These are phyloP conservation scores for Chelonoidis abingdonii DNA, from an alignment of 2,113 vertebrate species.

Conservation along the genomic window DNA sequence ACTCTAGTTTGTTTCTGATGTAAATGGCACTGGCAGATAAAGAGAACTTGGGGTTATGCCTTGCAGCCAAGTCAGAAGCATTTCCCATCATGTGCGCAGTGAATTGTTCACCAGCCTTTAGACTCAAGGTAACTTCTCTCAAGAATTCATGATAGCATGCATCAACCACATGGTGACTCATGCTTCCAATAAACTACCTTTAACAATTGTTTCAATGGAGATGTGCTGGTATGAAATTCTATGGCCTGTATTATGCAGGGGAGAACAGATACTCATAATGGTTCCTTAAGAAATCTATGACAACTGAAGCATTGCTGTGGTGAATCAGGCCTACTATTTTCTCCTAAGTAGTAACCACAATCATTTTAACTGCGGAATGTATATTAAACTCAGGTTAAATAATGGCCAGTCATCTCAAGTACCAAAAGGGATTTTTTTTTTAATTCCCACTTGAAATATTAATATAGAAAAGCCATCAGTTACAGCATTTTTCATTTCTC, in stretches of 20 bases:
- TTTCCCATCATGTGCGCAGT: neutral
- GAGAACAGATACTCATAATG: neutral
- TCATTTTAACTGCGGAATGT: neutral
- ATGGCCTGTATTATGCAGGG: neutral
- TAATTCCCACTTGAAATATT: neutral
- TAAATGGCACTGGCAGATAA: neutral
- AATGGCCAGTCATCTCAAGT: neutral
- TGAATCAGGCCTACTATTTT: neutral
- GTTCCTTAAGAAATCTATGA: neutral
- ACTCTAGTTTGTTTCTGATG: neutral
- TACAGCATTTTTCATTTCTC: neutral
- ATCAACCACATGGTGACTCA: neutral
- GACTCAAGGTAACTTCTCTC: neutral
- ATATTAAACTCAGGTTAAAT: neutral
- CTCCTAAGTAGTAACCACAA: neutral
- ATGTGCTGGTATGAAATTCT: neutral
- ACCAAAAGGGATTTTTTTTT: neutral
- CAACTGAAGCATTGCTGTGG: neutral
- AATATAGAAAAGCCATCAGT: neutral
- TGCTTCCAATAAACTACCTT: neutral
- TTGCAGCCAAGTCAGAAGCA: neutral
- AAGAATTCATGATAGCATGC: neutral
- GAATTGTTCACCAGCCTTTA: neutral
- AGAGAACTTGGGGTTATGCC: neutral
- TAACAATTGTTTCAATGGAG: neutral